These are phyloP conservation scores for Oreochromis spilurus DNA, from an alignment of 2,113 vertebrate species.

Conservation along the genomic window DNA sequence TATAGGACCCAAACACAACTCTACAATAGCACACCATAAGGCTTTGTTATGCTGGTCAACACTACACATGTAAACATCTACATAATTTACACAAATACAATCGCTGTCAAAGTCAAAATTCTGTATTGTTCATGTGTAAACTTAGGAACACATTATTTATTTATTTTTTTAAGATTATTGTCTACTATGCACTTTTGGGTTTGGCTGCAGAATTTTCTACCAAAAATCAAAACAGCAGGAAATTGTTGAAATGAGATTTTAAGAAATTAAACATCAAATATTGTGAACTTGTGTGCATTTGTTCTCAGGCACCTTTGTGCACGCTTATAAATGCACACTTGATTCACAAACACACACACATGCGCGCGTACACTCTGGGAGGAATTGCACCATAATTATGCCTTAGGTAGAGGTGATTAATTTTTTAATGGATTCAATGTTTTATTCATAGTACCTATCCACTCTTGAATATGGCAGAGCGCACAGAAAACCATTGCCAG, in stretches of 20 bases:
- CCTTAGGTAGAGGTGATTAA: conserved; percentile 69
- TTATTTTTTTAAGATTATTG: neutral
- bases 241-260: neutral
- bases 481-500: conserved; percentile 27
- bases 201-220: neutral
- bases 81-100: conserved; percentile 8
- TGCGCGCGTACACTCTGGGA: conserved; percentile 9
- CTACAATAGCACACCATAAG: conserved; percentile 4
- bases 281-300: neutral
- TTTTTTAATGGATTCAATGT: conserved; percentile 76
- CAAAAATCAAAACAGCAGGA: neutral
- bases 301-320: neutral
- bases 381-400: conserved; percentile 68
- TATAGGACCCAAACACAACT: conserved; percentile 34
- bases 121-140: neutral
- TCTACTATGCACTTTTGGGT: neutral
- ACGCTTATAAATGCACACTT: neutral
- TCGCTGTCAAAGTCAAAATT: neutral
- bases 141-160: neutral
- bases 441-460: conserved; percentile 72
- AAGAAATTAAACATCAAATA: neutral
- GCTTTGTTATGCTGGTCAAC: neutral
- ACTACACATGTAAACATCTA: neutral
- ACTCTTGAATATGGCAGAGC: conserved; percentile 44
- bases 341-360: neutral